A percentile compares a stretch with the other conserved stretches of the same genome.
Evolutionary conservation across 2,888 invertebrate genomes (phyloP).

Genomic region (Erebia epiphron): DNA sequence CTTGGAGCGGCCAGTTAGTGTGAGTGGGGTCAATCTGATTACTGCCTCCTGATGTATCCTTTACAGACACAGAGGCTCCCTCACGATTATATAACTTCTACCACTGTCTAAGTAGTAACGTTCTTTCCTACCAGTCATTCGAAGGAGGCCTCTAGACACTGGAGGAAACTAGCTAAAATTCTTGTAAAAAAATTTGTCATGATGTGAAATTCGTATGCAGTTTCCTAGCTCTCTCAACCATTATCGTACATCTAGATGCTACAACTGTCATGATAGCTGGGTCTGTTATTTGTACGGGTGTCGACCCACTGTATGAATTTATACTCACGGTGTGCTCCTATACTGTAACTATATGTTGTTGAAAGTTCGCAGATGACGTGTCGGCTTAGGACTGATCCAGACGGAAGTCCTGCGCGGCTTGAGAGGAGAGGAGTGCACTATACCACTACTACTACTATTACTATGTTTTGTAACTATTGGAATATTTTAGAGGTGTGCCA

Average conservation of each 20-base stretch:
- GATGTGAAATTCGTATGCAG: too few relatives aligned
- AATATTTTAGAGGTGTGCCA: too few relatives aligned
- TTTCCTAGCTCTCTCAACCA: too few relatives aligned
- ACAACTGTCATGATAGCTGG: too few relatives aligned
- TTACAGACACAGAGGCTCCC: not conserved
- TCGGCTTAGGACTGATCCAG: too few relatives aligned
- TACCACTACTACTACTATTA: not conserved
- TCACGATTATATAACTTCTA: not conserved
- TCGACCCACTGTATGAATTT: too few relatives aligned
- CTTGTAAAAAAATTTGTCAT: too few relatives aligned
- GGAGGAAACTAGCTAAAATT: not conserved
- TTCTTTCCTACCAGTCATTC: too few relatives aligned
- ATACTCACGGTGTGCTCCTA: too few relatives aligned
- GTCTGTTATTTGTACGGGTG: too few relatives aligned
- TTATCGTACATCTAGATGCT: too few relatives aligned
- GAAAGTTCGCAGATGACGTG: conserved; percentile 3
- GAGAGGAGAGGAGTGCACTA: not conserved
- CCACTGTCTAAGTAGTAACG: too few relatives aligned
- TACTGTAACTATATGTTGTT: not conserved
- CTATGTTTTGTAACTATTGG: not conserved
- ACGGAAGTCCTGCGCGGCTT: not conserved
- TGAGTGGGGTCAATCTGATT: conserved; percentile 10
- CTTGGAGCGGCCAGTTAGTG: not conserved
- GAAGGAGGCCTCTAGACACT: not conserved
- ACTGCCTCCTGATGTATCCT: not conserved